Evolutionary conservation across 2,113 vertebrate genomes (phyloP).

Genomic region (Procavia capensis): DNA sequence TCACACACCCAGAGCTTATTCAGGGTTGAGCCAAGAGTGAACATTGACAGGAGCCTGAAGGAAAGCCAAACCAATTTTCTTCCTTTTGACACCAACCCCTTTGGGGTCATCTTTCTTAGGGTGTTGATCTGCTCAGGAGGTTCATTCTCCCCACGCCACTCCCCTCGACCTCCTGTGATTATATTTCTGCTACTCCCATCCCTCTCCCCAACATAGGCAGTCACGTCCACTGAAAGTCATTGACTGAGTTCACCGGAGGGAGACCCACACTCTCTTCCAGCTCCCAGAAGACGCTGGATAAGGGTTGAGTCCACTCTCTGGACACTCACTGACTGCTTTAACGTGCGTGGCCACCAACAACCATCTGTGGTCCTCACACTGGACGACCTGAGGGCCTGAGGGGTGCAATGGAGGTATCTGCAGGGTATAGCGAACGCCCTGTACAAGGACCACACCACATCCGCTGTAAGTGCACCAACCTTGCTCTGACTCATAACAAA

Average conservation of each 20-base stretch:
- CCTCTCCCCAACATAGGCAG: neutral
- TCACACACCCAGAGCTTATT: neutral
- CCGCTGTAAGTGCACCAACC: neutral
- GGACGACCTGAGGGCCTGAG: neutral
- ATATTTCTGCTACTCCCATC: neutral
- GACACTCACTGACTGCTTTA: neutral
- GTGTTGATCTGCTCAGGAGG: slow-evolving; percentile 4
- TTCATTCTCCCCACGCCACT: neutral
- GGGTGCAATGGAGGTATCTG: neutral
- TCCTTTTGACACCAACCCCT: neutral
- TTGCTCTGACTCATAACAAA: neutral
- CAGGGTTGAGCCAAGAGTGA: neutral
- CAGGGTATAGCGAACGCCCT: neutral
- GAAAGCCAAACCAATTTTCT: neutral
- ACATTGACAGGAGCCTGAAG: neutral
- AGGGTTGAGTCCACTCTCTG: neutral
- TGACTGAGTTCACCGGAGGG: neutral
- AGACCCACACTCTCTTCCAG: neutral
- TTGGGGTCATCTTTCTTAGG: neutral
- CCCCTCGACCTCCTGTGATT: neutral
- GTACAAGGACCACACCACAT: neutral
- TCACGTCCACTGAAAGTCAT: neutral
- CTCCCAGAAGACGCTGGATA: neutral
- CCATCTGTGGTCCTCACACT: neutral
- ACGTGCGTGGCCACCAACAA: neutral